phyloP scores from a whole-genome alignment of 2,888 invertebrate species.

The Nephrotoma appendiculata region DNA sequence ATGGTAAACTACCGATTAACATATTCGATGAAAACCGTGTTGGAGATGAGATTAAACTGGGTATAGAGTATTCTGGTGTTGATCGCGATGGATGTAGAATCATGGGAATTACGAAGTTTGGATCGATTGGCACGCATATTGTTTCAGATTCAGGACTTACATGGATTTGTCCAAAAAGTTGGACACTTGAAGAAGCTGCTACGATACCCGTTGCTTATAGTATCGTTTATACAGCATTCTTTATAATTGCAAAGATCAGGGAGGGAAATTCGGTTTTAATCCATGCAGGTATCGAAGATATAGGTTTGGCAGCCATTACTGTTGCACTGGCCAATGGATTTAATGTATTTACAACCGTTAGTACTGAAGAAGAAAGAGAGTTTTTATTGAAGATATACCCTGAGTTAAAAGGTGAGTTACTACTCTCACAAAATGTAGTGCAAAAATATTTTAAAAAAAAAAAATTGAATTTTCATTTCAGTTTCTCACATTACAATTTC shows the following conservation, averaged over 20 bases:
- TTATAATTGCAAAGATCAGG: too few relatives aligned
- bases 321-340: conserved; percentile 49
- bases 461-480: too few relatives aligned
- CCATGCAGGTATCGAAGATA: conserved; percentile 52
- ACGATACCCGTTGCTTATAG: conserved; percentile 37
- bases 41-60: conserved; percentile 49
- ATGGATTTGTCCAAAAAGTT: conserved; percentile 57
- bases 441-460: too few relatives aligned
- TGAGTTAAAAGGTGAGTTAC: conserved; percentile 36
- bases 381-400: conserved; percentile 42
- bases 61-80: conserved; percentile 53
- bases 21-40: conserved; percentile 51
- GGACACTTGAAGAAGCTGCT: conserved; percentile 51
- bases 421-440: conserved; percentile 15
- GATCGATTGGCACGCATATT: conserved; percentile 41
- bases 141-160: conserved; percentile 27
- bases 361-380: conserved; percentile 45
- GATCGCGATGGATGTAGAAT: conserved; percentile 40
- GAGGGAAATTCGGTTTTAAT: conserved; percentile 23
- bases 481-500: conserved; percentile 68
- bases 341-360: conserved; percentile 56
- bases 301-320: conserved; percentile 66
- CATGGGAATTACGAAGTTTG: conserved; percentile 43
- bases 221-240: conserved; percentile 20
- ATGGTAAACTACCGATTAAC: conserved; percentile 76